phyloP scores from a whole-genome alignment of 2,113 vertebrate genomes.

The Cyprinodon tularosa region DNA sequence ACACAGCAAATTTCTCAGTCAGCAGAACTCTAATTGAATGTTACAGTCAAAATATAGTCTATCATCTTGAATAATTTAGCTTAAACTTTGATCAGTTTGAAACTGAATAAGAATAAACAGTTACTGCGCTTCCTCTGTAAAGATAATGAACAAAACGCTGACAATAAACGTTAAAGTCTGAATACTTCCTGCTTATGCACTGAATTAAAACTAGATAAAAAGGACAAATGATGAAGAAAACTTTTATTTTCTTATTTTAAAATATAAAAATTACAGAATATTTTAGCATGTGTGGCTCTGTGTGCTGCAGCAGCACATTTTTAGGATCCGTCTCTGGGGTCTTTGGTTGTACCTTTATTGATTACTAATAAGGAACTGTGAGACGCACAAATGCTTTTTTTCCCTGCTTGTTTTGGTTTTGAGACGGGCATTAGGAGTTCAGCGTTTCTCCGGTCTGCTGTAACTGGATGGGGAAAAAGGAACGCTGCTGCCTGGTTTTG shows the following conservation, averaged over 20 bases:
- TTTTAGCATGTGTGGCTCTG: background rate
- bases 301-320: background rate
- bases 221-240: background rate
- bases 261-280: background rate
- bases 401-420: background rate
- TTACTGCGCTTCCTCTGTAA: constrained; percentile 11
- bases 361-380: background rate
- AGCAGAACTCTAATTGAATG: background rate
- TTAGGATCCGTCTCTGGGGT: background rate
- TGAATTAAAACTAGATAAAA: background rate
- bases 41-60: background rate
- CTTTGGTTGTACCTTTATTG: constrained; percentile 1
- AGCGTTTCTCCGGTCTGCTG: background rate
- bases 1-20: background rate
- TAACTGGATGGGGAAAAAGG: background rate
- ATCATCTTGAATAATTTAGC: background rate
- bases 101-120: background rate
- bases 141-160: constrained; percentile 9
- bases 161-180: constrained; percentile 17
- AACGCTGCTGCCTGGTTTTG: constrained; percentile 24
- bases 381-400: background rate
- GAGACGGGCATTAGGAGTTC: background rate
- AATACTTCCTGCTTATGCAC: constrained; percentile 1
- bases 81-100: background rate
- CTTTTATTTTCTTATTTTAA: background rate